These are phyloP conservation scores for Glyphotaelius pellucidus DNA, from an alignment of 2,888 invertebrate species.

Conservation along the genomic window DNA sequence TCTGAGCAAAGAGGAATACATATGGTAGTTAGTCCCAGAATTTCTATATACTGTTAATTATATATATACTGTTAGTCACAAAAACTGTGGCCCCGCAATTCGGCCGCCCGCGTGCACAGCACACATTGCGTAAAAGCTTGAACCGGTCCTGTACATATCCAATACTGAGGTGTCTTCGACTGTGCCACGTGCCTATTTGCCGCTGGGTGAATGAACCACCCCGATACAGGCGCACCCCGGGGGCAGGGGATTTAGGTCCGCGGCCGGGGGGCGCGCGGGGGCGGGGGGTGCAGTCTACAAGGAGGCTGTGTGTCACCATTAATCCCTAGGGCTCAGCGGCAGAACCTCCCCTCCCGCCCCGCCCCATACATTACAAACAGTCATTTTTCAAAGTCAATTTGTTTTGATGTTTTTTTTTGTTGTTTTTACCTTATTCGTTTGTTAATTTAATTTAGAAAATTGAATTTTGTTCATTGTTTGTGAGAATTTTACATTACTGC, in stretches of 20 bases:
- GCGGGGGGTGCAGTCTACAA: not conserved
- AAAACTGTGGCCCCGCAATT: not conserved
- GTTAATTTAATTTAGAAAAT: not conserved
- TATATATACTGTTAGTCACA: too few species aligned
- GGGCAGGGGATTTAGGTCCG: not conserved
- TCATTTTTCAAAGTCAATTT: not conserved
- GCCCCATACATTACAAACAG: not conserved
- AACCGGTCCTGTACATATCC: not conserved
- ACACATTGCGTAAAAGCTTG: not conserved
- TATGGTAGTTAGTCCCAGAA: too few species aligned
- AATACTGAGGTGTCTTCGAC: not conserved
- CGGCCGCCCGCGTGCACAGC: not conserved
- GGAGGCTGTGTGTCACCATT: slow-evolving; percentile 10
- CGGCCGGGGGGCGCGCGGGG: not conserved
- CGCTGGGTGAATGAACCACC: slow-evolving; percentile 26
- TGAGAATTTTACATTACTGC: too few species aligned
- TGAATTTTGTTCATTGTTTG: not conserved
- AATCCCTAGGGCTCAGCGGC: not conserved
- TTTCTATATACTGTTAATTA: too few species aligned
- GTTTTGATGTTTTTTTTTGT: not conserved
- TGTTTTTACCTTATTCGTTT: not conserved
- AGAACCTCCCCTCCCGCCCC: not conserved
- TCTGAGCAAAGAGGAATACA: too few species aligned
- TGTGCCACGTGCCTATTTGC: slow-evolving; percentile 10
- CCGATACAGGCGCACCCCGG: not conserved